Percentiles rank a stretch among this genome's conserved stretches.
Conservation (phyloP, 2,113 vertebrate genomes). For the Myotis lucifugus region DNA sequence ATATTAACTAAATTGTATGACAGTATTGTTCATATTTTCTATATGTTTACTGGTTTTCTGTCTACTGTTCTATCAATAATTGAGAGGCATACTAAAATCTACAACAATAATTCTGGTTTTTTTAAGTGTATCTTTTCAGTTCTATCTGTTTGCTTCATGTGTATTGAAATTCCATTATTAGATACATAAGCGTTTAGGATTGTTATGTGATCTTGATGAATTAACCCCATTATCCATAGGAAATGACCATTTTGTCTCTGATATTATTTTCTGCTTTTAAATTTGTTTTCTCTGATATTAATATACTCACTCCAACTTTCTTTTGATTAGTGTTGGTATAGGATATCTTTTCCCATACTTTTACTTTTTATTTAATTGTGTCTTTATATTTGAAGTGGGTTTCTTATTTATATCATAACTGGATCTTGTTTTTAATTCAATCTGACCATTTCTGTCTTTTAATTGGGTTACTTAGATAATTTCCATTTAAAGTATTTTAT, state of each 20-base stretch:
- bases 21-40: background rate
- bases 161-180: background rate
- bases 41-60: background rate
- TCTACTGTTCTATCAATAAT: background rate
- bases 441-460: background rate
- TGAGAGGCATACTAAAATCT: background rate
- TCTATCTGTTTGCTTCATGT: background rate
- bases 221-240: background rate
- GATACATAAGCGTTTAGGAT: background rate
- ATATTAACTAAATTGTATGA: background rate
- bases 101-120: background rate
- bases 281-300: background rate
- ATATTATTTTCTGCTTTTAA: background rate
- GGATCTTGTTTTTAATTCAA: background rate
- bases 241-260: background rate
- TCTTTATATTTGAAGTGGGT: background rate
- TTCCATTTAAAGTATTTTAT: background rate
- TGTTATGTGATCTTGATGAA: background rate
- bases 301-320: background rate
- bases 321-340: background rate
- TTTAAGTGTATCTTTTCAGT: background rate
- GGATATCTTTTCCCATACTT: background rate
- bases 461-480: background rate
- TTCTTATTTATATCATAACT: background rate
- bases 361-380: background rate